Percentiles rank a stretch among this genome's conserved stretches.
Evolutionary conservation across 2,797 vertebrate species (phyloP).

Genomic region (Epinephelus awoara): DNA sequence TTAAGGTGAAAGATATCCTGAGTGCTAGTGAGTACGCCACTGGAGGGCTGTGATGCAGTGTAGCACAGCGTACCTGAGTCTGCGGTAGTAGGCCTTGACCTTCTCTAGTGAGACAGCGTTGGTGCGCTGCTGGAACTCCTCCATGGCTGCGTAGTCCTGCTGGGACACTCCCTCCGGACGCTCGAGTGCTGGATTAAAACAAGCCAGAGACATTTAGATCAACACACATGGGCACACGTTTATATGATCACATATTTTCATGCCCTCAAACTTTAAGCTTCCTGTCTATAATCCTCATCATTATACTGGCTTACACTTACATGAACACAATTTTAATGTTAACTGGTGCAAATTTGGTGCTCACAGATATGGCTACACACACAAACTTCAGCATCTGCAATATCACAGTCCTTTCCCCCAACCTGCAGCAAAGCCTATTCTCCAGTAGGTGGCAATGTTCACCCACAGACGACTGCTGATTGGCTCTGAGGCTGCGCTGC

Average conservation of each 20-base stretch:
- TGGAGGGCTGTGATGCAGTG: slow-evolving; percentile 35
- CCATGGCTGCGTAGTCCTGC: slow-evolving; percentile 82
- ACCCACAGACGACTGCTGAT: slow-evolving; percentile 15
- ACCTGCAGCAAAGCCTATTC: slow-evolving; percentile 29
- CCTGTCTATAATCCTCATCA: neutral
- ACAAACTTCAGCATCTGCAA: slow-evolving; percentile 31
- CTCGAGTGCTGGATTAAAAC: slow-evolving; percentile 87
- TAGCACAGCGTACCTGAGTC: slow-evolving; percentile 89
- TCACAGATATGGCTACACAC: slow-evolving; percentile 1
- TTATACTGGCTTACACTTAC: neutral
- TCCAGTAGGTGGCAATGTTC: slow-evolving; percentile 79
- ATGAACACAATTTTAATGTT: neutral
- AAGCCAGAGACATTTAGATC: neutral
- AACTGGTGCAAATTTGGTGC: neutral
- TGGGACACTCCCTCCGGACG: slow-evolving; percentile 87
- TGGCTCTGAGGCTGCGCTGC: neutral
- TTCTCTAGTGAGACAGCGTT: slow-evolving; percentile 95
- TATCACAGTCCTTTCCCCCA: neutral
- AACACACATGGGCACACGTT: neutral
- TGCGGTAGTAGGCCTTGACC: slow-evolving; percentile 97
- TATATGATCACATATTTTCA: neutral
- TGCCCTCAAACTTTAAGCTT: neutral
- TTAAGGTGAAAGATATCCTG: slow-evolving; percentile 45
- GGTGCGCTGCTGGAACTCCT: slow-evolving; percentile 94
- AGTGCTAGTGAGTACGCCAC: slow-evolving; percentile 27